Evolutionary conservation across 2,797 vertebrate species (phyloP).

Genomic region (Garrulus glandarius): DNA sequence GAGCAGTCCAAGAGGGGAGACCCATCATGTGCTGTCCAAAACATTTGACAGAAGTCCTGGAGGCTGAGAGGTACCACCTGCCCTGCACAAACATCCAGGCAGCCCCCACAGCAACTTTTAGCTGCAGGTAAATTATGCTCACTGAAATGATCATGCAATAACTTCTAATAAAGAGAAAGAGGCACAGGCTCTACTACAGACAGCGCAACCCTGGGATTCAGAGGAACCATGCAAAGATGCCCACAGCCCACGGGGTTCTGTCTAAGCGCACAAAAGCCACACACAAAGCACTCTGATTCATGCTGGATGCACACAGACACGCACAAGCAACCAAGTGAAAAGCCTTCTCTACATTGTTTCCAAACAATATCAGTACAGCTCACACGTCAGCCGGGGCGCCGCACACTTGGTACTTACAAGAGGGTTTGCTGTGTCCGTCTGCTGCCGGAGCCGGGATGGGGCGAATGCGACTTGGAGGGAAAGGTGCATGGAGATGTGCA

Average conservation of each 20-base stretch:
- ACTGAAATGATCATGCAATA: not conserved
- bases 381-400: not conserved
- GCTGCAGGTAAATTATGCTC: not conserved
- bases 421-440: not conserved
- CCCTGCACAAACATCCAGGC: not conserved
- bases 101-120: not conserved
- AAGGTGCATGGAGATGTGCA: not conserved
- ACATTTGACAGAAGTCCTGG: not conserved
- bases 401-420: slow-evolving; percentile 18
- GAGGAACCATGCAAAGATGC: not conserved
- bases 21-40: not conserved
- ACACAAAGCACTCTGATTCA: not conserved
- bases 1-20: not conserved
- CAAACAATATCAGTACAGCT: not conserved
- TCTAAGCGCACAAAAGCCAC: not conserved
- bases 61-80: not conserved
- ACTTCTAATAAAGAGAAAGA: not conserved
- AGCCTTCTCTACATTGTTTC: slow-evolving; percentile 2
- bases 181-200: not conserved
- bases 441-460: not conserved
- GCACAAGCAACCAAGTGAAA: not conserved
- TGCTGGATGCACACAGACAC: not conserved
- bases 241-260: not conserved
- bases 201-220: accelerated
- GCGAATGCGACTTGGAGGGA: not conserved